Evolutionary conservation across 2,888 invertebrate genomes (phyloP).

Genomic region (Thereva unica): DNA sequence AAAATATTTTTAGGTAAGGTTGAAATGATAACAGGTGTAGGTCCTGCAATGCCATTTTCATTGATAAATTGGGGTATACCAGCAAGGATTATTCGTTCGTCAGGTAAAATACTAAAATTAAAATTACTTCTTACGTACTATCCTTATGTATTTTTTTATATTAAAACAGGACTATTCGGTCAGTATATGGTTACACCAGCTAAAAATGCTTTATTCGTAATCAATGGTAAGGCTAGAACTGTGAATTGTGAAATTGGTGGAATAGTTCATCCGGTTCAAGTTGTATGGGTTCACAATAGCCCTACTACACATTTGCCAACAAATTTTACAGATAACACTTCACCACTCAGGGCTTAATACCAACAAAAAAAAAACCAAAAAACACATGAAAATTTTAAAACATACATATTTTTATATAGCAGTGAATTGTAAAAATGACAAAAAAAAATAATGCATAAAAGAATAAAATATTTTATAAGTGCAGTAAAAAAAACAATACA

Average conservation of each 20-base stretch:
- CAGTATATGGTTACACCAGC: constrained; percentile 75
- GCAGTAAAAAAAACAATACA: too few relatives aligned
- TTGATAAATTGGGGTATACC: constrained; percentile 68
- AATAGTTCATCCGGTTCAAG: constrained; percentile 66
- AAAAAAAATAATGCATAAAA: too few relatives aligned
- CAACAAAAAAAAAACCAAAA: too few relatives aligned
- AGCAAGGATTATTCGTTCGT: constrained; percentile 68
- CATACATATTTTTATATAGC: too few relatives aligned
- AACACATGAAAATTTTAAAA: too few relatives aligned
- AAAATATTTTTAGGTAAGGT: constrained; percentile 66
- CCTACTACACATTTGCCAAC: too few relatives aligned
- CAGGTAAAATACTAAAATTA: constrained; percentile 52
- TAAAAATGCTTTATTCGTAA: constrained; percentile 70
- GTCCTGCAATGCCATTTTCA: constrained; percentile 63
- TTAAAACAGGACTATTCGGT: constrained; percentile 65
- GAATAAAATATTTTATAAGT: too few relatives aligned
- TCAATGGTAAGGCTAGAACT: constrained; percentile 71
- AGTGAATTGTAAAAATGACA: too few relatives aligned
- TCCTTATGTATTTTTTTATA: neutral
- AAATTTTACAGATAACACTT: too few relatives aligned
- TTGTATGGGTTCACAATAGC: too few relatives aligned
- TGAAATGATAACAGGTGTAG: constrained; percentile 75
- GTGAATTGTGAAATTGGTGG: constrained; percentile 77
- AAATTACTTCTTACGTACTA: neutral
- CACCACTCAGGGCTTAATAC: too few relatives aligned